Conservation (phyloP, 1,140 invertebrate genomes). For the Hylaeus anthracinus region DNA sequence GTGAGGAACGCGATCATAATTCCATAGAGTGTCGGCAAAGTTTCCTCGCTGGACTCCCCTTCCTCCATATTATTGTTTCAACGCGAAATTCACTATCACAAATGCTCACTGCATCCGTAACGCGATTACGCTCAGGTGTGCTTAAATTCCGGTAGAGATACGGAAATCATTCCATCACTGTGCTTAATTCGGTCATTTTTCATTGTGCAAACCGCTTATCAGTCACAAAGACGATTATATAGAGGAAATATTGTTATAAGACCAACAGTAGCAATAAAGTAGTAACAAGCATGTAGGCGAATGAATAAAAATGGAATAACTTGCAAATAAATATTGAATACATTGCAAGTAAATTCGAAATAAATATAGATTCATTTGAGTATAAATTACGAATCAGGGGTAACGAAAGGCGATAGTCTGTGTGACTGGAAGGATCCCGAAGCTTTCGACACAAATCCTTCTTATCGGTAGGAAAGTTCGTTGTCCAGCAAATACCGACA, state of each 20-base stretch:
- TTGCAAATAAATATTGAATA: too few relatives aligned
- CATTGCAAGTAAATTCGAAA: too few relatives aligned
- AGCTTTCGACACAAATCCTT: constrained; percentile 42
- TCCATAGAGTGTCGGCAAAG: constrained; percentile 75
- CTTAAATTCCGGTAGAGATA: too few relatives aligned
- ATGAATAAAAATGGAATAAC: too few relatives aligned
- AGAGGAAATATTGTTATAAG: too few relatives aligned
- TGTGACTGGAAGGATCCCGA: neutral
- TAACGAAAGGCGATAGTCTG: neutral
- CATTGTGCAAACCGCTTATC: too few relatives aligned
- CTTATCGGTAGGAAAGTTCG: constrained; percentile 33
- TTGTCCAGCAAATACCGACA: constrained; percentile 49
- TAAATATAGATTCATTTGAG: too few relatives aligned
- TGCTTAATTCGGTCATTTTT: too few relatives aligned
- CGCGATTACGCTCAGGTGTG: neutral
- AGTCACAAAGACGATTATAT: too few relatives aligned
- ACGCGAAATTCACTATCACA: constrained; percentile 18
- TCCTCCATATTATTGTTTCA: constrained; percentile 52
- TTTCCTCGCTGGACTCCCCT: constrained; percentile 61
- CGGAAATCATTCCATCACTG: too few relatives aligned
- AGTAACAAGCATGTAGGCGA: too few relatives aligned
- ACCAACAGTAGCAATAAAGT: too few relatives aligned
- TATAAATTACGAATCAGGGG: constrained; percentile 5
- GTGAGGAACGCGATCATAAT: constrained; percentile 77
- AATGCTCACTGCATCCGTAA: neutral